Conservation (phyloP, 2,113 vertebrate species). For the Hirundichthys speculiger region DNA sequence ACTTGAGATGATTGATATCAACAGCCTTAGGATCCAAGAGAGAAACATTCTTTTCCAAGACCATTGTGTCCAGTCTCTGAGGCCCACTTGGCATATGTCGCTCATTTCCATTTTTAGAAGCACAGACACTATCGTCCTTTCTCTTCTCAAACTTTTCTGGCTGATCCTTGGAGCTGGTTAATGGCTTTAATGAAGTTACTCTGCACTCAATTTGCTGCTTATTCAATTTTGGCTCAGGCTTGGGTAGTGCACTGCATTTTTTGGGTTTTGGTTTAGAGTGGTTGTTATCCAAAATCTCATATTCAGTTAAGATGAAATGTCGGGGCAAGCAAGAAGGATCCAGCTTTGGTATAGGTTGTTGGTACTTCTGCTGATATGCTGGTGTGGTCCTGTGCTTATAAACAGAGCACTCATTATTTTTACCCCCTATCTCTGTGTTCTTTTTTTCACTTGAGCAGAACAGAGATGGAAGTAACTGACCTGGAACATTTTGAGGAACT, state of each 20-base stretch:
- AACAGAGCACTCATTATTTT: not conserved
- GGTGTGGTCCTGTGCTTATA: not conserved
- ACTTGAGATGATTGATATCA: not conserved
- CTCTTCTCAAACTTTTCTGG: slow-evolving; percentile 1
- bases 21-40: slow-evolving; percentile 29
- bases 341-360: slow-evolving; percentile 14
- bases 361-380: not conserved
- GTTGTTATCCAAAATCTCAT: slow-evolving; percentile 64
- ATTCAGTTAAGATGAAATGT: slow-evolving; percentile 59
- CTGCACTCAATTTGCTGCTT: slow-evolving; percentile 12
- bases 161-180: slow-evolving; percentile 7
- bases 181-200: not conserved
- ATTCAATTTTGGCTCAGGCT: slow-evolving; percentile 8
- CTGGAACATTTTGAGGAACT: not conserved
- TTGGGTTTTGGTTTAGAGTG: not conserved
- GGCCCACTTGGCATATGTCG: slow-evolving; percentile 5
- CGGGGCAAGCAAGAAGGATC: slow-evolving; percentile 34
- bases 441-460: slow-evolving; percentile 12
- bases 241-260: slow-evolving; percentile 15
- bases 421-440: not conserved
- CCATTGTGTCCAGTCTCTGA: slow-evolving; percentile 60
- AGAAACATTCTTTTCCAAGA: slow-evolving; percentile 75
- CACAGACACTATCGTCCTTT: not conserved
- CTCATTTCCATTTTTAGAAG: not conserved
- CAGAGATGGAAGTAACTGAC: fast-evolving